These are phyloP conservation scores for Chaetodon trifasciatus DNA, from an alignment of 2,797 vertebrate genomes.

Conservation along the genomic window DNA sequence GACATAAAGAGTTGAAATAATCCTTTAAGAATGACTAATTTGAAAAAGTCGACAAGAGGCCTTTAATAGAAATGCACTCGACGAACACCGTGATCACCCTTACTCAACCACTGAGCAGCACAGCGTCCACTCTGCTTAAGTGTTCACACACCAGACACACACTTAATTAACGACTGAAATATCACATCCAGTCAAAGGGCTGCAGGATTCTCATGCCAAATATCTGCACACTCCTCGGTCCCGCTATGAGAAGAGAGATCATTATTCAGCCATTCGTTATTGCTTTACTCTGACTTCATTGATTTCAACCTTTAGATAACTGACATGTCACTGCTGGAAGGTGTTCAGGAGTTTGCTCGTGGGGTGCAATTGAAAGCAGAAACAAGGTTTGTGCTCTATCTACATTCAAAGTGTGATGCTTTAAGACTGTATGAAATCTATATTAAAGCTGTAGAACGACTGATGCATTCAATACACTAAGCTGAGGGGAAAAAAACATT, in stretches of 20 bases:
- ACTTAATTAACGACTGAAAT: conserved; percentile 30
- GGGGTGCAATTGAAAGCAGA: conserved; percentile 2
- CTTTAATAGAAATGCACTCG: conserved; percentile 52
- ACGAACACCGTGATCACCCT: conserved; percentile 30
- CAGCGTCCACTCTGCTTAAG: conserved; percentile 11
- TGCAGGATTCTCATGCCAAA: conserved; percentile 13
- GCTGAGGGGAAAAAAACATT: conserved; percentile 15
- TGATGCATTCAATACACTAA: conserved; percentile 29
- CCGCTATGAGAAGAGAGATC: background rate
- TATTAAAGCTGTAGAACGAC: conserved; percentile 48
- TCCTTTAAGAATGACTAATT: conserved; percentile 66
- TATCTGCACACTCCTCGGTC: conserved; percentile 7
- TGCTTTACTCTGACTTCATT: conserved; percentile 27
- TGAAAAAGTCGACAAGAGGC: conserved; percentile 47
- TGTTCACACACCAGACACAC: conserved; percentile 14
- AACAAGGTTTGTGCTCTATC: conserved; percentile 43
- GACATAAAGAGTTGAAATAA: conserved; percentile 59
- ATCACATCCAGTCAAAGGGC: conserved; percentile 16
- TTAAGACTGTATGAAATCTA: conserved; percentile 31
- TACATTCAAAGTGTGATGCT: conserved; percentile 45
- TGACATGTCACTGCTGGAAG: background rate
- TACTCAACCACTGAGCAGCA: conserved; percentile 1
- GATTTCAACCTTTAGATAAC: conserved; percentile 7
- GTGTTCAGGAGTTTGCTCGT: conserved; percentile 22
- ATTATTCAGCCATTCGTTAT: conserved; percentile 32